A percentile compares a stretch with the other conserved stretches of the same genome.
Conservation (phyloP, 2,113 vertebrate species). For the Sinocyclocheilus anshuiensis region DNA sequence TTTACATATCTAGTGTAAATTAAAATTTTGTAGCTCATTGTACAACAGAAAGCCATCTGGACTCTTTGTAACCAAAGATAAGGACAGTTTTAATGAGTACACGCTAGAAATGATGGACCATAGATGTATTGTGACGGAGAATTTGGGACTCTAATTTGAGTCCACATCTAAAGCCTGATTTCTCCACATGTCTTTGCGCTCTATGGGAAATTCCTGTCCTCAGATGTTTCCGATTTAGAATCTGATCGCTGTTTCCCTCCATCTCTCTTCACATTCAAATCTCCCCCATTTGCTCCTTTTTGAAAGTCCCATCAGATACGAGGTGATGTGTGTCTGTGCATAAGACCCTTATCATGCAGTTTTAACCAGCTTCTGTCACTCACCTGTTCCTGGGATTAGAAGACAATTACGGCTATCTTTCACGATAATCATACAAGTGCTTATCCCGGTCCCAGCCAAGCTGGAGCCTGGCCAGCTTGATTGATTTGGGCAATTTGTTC, state of each 20-base stretch:
- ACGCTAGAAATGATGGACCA: conserved; percentile 36
- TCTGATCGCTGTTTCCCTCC: conserved; percentile 55
- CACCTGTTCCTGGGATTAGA: conserved; percentile 69
- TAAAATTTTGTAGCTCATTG: background rate
- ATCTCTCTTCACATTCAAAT: conserved; percentile 49
- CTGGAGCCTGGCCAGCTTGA: conserved; percentile 68
- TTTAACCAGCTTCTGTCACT: conserved; percentile 73
- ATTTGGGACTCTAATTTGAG: conserved; percentile 51
- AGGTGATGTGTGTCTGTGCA: conserved; percentile 57
- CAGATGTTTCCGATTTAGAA: conserved; percentile 70
- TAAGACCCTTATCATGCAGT: conserved; percentile 64
- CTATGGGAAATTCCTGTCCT: conserved; percentile 65
- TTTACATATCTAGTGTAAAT: conserved; percentile 8
- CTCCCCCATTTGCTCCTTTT: conserved; percentile 37
- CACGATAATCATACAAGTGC: conserved; percentile 78
- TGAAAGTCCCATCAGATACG: conserved; percentile 63
- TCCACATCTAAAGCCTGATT: conserved; percentile 21
- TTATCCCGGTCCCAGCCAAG: conserved; percentile 60
- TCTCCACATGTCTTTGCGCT: conserved; percentile 37
- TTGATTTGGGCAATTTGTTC: conserved; percentile 82
- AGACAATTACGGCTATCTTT: conserved; percentile 79
- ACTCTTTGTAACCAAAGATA: conserved; percentile 24
- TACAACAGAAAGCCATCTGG: conserved; percentile 23
- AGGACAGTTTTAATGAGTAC: conserved; percentile 13
- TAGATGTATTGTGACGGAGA: conserved; percentile 28